These are phyloP conservation scores for Urocynchramus pylzowi DNA, from an alignment of 2,113 vertebrate genomes.

Conservation along the genomic window DNA sequence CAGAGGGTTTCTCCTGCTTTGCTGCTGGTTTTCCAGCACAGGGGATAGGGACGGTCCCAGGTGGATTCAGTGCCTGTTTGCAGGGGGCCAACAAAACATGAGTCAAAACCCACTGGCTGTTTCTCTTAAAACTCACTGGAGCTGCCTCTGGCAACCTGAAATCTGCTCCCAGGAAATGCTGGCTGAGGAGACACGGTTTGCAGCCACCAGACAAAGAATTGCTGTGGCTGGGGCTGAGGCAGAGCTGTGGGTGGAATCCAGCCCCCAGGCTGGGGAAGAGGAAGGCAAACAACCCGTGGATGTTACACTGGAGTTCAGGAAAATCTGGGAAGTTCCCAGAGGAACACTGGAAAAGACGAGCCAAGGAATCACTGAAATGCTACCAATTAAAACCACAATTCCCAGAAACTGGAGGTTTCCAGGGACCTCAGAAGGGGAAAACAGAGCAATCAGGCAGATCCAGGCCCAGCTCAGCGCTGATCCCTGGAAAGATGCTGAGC, in stretches of 20 bases:
- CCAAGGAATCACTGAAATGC: background rate
- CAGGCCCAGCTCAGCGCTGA: background rate
- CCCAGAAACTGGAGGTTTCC: background rate
- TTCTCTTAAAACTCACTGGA: background rate
- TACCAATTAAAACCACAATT: background rate
- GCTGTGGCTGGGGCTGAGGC: background rate
- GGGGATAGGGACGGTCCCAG: background rate
- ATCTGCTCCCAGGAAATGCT: background rate
- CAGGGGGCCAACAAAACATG: background rate
- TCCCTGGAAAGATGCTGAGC: background rate
- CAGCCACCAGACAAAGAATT: background rate
- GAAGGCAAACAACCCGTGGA: background rate
- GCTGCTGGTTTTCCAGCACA: background rate
- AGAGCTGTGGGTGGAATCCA: background rate
- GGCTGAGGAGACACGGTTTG: accelerated
- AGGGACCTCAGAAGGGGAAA: background rate
- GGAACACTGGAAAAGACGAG: background rate
- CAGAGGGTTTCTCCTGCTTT: background rate
- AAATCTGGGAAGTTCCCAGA: background rate
- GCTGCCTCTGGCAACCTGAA: background rate
- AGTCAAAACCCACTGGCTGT: background rate
- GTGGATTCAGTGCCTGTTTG: background rate
- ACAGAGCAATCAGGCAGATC: background rate
- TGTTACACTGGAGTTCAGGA: background rate
- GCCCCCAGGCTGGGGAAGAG: background rate